These are phyloP conservation scores for Nannoperca obscura DNA, from an alignment of 2,797 vertebrate genomes.

Conservation along the genomic window DNA sequence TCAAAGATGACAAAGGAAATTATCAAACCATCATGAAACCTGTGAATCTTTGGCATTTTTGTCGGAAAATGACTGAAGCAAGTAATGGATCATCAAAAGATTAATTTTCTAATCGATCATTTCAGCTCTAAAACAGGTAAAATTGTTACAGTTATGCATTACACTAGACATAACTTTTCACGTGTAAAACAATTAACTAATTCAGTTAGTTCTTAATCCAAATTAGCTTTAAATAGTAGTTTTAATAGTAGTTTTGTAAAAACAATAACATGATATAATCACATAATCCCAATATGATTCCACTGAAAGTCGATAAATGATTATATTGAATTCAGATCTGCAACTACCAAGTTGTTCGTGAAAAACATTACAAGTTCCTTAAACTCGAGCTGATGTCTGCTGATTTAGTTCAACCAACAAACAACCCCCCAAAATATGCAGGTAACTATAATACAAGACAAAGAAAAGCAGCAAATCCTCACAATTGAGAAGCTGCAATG, in stretches of 20 bases:
- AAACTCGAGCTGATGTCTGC: too few relatives aligned
- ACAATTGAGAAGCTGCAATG: not conserved
- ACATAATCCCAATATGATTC: not conserved
- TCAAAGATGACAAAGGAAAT: too few relatives aligned
- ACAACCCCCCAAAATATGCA: not conserved
- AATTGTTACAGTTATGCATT: not conserved
- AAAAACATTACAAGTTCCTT: too few relatives aligned
- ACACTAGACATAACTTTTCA: not conserved
- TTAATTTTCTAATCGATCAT: not conserved
- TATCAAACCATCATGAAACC: not conserved
- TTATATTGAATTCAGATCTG: not conserved
- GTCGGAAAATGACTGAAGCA: not conserved
- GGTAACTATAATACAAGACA: not conserved
- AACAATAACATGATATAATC: not conserved
- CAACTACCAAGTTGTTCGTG: not conserved
- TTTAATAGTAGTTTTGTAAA: not conserved
- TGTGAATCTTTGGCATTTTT: not conserved
- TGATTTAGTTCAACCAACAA: too few relatives aligned
- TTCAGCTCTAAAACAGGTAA: not conserved
- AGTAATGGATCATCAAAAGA: not conserved
- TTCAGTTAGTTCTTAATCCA: not conserved
- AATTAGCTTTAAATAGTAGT: not conserved
- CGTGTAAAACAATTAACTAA: not conserved
- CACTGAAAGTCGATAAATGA: not conserved
- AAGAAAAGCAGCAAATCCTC: not conserved